A percentile compares a stretch with the other conserved stretches of the same genome.
phyloP scores from a whole-genome alignment of 2,888 invertebrate genomes.

The Lysandra bellargus region DNA sequence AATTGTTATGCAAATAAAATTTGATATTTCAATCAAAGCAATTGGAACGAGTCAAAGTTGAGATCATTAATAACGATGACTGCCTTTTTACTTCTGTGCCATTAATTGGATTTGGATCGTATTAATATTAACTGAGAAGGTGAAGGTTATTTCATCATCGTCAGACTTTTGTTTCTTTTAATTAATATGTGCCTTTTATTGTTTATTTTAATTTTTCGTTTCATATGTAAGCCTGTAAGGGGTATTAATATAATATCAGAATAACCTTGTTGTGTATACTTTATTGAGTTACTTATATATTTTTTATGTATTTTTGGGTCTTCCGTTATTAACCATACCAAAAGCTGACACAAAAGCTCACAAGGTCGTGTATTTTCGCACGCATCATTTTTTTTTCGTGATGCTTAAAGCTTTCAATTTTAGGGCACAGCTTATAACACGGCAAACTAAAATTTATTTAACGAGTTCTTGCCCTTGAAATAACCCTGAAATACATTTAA shows the following conservation, averaged over 20 bases:
- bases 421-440: background rate
- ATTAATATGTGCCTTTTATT: background rate
- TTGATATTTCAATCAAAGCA: conserved; percentile 1
- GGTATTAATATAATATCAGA: too few species aligned
- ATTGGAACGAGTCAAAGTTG: background rate
- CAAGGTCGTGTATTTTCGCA: too few species aligned
- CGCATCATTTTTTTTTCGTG: too few species aligned
- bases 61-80: background rate
- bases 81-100: background rate
- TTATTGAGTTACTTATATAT: too few species aligned
- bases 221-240: background rate
- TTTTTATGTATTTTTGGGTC: too few species aligned
- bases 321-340: too few species aligned
- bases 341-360: too few species aligned
- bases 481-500: background rate
- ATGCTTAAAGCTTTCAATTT: background rate
- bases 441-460: background rate
- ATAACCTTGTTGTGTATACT: too few species aligned
- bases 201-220: background rate
- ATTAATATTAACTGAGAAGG: background rate
- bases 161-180: background rate
- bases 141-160: background rate
- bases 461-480: background rate
- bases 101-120: background rate
- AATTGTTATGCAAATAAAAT: background rate